Conservation (phyloP, 2,888 invertebrate genomes). For the Selenia dentaria region DNA sequence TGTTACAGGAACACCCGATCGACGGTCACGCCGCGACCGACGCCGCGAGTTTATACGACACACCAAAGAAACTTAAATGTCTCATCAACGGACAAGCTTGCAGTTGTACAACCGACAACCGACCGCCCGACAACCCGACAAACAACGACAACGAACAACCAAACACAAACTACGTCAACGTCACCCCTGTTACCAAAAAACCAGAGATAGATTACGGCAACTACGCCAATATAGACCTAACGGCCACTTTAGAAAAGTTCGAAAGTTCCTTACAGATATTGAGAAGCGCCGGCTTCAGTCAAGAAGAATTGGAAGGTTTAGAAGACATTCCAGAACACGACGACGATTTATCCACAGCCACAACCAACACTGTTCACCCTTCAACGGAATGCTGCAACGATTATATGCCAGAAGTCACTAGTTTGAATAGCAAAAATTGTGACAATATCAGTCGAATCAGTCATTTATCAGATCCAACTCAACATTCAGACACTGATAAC, state of each 20-base stretch:
- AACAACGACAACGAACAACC: slow-evolving; percentile 44
- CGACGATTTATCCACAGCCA: slow-evolving; percentile 70
- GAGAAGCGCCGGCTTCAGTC: slow-evolving; percentile 84
- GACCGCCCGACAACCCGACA: slow-evolving; percentile 43
- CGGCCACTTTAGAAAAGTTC: slow-evolving; percentile 90
- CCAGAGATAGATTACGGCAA: slow-evolving; percentile 76
- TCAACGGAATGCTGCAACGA: slow-evolving; percentile 61
- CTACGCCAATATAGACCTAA: slow-evolving; percentile 91
- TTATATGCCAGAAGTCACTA: slow-evolving; percentile 66
- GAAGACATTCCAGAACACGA: slow-evolving; percentile 78
- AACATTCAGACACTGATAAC: slow-evolving; percentile 70
- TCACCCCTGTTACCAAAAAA: slow-evolving; percentile 64
- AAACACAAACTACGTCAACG: slow-evolving; percentile 80
- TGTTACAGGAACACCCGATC: slow-evolving; percentile 75
- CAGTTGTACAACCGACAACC: slow-evolving; percentile 78
- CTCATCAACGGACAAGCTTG: slow-evolving; percentile 84
- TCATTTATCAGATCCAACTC: slow-evolving; percentile 77
- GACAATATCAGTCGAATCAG: slow-evolving; percentile 83
- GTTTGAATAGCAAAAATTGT: slow-evolving; percentile 72
- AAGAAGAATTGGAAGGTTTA: slow-evolving; percentile 79
- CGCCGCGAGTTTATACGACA: slow-evolving; percentile 87
- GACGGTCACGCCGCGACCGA: slow-evolving; percentile 57
- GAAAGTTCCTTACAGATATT: slow-evolving; percentile 90
- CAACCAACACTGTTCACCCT: slow-evolving; percentile 68
- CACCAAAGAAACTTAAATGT: slow-evolving; percentile 90